Evolutionary conservation across 2,797 vertebrate genomes (phyloP).

Genomic region (Coregonus ussuriensis): DNA sequence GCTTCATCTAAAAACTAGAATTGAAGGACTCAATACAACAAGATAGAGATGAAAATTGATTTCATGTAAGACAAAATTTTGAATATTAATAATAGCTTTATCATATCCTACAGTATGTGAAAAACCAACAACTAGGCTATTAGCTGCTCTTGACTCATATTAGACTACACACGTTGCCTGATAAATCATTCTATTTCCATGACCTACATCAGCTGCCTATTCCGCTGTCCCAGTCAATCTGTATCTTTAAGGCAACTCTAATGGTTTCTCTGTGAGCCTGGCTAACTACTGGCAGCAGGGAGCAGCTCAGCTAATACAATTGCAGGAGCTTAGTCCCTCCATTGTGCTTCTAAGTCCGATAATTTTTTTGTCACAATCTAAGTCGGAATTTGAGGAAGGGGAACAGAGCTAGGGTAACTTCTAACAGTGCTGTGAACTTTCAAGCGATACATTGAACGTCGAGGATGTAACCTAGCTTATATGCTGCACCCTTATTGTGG

Average conservation of each 20-base stretch:
- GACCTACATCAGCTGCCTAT: neutral
- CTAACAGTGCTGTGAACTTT: neutral
- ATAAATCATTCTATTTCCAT: neutral
- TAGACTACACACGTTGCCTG: neutral
- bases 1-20: neutral
- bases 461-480: no score
- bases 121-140: neutral
- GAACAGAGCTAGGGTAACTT: neutral
- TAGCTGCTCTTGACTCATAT: constrained; percentile 3
- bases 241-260: neutral
- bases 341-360: neutral
- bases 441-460: neutral
- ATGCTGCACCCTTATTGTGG: neutral
- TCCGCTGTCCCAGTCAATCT: neutral
- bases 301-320: neutral
- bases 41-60: neutral
- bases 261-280: constrained; percentile 1
- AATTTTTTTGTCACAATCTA: neutral
- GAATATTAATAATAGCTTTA: neutral
- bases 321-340: neutral
- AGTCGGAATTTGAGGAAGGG: neutral
- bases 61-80: neutral
- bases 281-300: neutral
- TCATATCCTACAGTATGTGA: neutral
- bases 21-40: neutral